Conservation (phyloP, 2,113 vertebrate genomes). For the Procavia capensis region DNA sequence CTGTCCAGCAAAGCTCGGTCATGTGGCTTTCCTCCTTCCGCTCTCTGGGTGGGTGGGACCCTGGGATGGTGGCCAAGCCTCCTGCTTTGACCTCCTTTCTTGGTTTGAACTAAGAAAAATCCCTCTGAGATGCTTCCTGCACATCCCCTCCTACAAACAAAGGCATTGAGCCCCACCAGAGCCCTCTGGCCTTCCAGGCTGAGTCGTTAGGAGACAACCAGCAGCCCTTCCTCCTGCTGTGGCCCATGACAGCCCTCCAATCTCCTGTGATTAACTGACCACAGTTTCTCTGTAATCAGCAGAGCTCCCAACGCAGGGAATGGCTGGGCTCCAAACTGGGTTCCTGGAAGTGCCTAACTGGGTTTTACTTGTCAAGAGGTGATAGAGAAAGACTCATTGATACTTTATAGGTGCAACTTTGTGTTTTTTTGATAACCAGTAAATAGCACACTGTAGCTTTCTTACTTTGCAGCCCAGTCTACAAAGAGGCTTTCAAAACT, state of each 20-base stretch:
- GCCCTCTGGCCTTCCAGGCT: not conserved
- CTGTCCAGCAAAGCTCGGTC: not conserved
- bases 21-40: not conserved
- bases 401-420: slow-evolving; percentile 17
- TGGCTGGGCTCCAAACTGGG: slow-evolving; percentile 30
- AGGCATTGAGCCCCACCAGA: not conserved
- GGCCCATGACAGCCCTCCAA: not conserved
- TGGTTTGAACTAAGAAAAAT: not conserved
- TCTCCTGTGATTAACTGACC: not conserved
- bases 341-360: slow-evolving; percentile 44
- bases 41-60: not conserved
- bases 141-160: not conserved
- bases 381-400: slow-evolving; percentile 34
- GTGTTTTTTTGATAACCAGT: slow-evolving; percentile 49
- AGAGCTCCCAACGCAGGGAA: not conserved
- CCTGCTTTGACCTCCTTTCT: not conserved
- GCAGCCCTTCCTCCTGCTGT: not conserved
- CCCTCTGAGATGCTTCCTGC: not conserved
- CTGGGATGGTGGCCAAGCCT: not conserved
- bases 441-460: slow-evolving; percentile 40
- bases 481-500: slow-evolving; percentile 5
- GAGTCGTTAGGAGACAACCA: slow-evolving; percentile 1
- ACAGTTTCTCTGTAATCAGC: slow-evolving; percentile 34
- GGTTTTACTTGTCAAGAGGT: slow-evolving; percentile 39
- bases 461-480: slow-evolving; percentile 11